phyloP scores from a whole-genome alignment of 1,140 invertebrate genomes.

The Mylabris phalerata region DNA sequence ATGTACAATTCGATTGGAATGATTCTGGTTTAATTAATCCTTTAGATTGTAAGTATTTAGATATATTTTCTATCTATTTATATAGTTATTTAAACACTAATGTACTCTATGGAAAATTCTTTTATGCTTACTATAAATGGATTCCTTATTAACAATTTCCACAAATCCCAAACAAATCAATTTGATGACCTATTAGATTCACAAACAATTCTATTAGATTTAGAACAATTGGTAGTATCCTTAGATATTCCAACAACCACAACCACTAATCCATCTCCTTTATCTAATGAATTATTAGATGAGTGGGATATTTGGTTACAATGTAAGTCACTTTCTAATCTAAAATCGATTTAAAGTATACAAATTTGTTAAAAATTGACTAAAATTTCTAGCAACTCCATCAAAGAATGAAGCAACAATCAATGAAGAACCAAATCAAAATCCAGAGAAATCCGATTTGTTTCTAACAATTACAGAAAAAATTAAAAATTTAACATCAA shows the following conservation, averaged over 20 bases:
- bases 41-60: constrained; percentile 55
- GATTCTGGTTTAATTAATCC: constrained; percentile 58
- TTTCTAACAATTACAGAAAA: too few species aligned
- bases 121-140: constrained; percentile 30
- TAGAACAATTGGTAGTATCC: constrained; percentile 37
- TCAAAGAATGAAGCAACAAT: too few species aligned
- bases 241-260: constrained; percentile 30
- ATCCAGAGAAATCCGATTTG: too few species aligned
- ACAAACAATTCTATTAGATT: constrained; percentile 34
- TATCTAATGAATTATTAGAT: constrained; percentile 24
- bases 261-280: constrained; percentile 13
- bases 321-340: constrained; percentile 30
- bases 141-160: constrained; percentile 25
- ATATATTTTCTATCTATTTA: background rate
- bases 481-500: background rate
- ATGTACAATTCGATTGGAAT: constrained; percentile 60
- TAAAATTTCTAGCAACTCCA: too few species aligned
- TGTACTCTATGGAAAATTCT: constrained; percentile 19
- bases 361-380: too few species aligned
- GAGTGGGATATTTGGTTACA: constrained; percentile 38
- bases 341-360: background rate
- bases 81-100: constrained; percentile 8
- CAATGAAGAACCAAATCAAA: too few species aligned
- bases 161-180: constrained; percentile 24
- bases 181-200: constrained; percentile 28